Conservation (phyloP, 2,888 invertebrate genomes). For the Cantharis rufa region DNA sequence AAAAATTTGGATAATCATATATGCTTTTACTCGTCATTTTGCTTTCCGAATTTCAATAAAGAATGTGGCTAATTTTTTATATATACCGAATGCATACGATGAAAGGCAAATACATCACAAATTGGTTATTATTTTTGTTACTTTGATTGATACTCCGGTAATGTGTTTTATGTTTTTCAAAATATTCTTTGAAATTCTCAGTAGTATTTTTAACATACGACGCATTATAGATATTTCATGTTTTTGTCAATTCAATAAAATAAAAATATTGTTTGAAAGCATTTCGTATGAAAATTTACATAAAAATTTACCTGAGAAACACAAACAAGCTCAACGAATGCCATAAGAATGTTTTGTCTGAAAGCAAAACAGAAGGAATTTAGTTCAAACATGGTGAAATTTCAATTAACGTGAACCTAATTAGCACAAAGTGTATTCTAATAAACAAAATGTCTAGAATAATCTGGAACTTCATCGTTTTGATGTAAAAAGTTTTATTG, state of each 20-base stretch:
- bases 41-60: neutral
- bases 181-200: neutral
- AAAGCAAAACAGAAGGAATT: neutral
- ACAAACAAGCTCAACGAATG: neutral
- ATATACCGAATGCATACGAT: neutral
- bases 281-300: neutral
- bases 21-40: neutral
- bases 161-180: neutral
- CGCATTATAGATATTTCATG: neutral
- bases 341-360: neutral
- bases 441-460: neutral
- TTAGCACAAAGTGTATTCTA: neutral
- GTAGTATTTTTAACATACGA: neutral
- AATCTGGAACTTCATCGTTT: neutral
- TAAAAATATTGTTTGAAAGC: neutral
- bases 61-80: neutral
- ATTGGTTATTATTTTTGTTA: neutral
- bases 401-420: neutral
- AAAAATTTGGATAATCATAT: neutral
- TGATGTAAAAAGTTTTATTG: neutral
- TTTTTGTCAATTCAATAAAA: neutral
- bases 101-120: neutral
- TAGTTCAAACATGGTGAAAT: neutral
- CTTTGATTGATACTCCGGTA: neutral
- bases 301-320: neutral